These are phyloP conservation scores for Acronicta psi DNA, from an alignment of 2,888 invertebrate genomes.

Conservation along the genomic window DNA sequence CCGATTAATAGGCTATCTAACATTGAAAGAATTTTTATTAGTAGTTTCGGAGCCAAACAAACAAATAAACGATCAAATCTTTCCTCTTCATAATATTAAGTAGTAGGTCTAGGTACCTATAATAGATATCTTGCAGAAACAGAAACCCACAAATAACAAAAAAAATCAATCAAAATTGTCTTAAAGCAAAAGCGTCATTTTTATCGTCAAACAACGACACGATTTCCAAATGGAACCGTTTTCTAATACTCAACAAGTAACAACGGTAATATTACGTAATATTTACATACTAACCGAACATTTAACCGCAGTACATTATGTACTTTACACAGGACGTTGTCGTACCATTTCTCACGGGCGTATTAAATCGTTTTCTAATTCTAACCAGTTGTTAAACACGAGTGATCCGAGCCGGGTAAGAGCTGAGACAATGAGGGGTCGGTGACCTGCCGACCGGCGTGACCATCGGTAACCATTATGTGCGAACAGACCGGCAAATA, in stretches of 20 bases:
- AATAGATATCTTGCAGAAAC: too few relatives aligned
- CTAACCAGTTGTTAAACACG: conserved; percentile 55
- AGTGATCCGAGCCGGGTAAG: conserved; percentile 57
- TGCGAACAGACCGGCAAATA: conserved; percentile 39
- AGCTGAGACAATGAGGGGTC: conserved; percentile 65
- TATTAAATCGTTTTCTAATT: conserved; percentile 61
- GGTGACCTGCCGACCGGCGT: conserved; percentile 55
- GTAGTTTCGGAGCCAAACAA: too few relatives aligned
- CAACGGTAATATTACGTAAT: conserved; percentile 14
- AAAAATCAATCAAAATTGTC: too few relatives aligned
- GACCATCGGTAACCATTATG: conserved; percentile 45
- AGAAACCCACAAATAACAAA: too few relatives aligned
- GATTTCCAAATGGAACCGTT: conserved; percentile 13
- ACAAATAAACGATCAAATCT: too few relatives aligned
- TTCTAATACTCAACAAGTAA: conserved; percentile 9
- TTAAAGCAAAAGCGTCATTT: too few relatives aligned
- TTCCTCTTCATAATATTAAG: too few relatives aligned
- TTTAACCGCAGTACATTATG: not conserved
- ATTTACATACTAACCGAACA: not conserved
- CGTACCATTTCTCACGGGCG: conserved; percentile 47
- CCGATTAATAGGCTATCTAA: too few relatives aligned
- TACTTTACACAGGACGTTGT: conserved; percentile 11
- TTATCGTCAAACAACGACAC: not conserved
- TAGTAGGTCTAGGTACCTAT: too few relatives aligned
- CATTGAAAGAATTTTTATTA: too few relatives aligned